Base-by-base conservation (phyloP, 2,797 vertebrate genomes). In the Argentina silus region DNA sequence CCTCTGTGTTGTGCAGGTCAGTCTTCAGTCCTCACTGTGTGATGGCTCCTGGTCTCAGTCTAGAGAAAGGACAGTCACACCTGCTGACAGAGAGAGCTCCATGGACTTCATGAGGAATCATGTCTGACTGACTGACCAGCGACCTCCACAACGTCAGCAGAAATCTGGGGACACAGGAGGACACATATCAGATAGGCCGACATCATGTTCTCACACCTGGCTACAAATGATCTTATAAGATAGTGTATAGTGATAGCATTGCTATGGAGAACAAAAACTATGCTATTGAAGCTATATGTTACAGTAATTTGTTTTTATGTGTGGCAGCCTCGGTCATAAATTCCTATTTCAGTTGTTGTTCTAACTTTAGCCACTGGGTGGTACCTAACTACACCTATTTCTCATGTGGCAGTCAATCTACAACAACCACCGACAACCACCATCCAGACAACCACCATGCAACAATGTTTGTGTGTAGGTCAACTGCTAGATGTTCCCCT, bases 31-130 rank as follows among this genome's bases (percentile, higher is more conserved):
- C 89, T 97, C 93, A 97, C 92, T 94, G 93, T 83, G 90, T 88
- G 85, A 90, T 84, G 84, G 89, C 85, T 86, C 92, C 90, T 87
- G 94, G 81, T 91, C 92, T 95, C 91, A 96, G 92, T 92, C 90
- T 91, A 88, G 91, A 95, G 93, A 93, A 92, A 0, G 90, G 86
- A 91, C 92, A 94, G 91, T 95, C 92, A 91, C 90, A 94, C 94
- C 93, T 92, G 95, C 94, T 95, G 93, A 95, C 91, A 88, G 92
- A 93, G 93, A 92, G 93, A 94, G 94, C 95, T 93, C 91, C 93
- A 94, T 89, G 90, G 88, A 94, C 94, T 97, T 98, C 97, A 97
- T 98, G 96, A 91, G 97, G 97, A 96, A 98, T 98, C 97, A 98
- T 99, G 91, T 97, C 96, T 93, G 91, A 89, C 80, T 87, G 83